Conservation (phyloP, 2,113 vertebrate species). For the Cygnus buccinator region DNA sequence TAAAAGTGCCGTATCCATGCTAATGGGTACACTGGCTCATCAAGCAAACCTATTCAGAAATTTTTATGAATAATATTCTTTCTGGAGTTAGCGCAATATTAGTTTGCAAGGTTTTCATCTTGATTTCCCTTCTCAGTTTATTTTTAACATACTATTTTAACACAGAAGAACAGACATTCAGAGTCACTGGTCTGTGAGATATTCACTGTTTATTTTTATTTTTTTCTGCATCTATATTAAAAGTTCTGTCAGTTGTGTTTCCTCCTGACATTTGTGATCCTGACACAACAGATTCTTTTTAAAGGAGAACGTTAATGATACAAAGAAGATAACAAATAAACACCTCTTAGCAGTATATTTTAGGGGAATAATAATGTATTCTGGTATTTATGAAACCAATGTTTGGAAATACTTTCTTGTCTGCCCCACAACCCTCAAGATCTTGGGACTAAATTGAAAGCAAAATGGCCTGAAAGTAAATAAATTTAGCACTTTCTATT, state of each 20-base stretch:
- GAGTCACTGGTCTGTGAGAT: neutral
- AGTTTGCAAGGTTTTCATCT: neutral
- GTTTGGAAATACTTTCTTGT: neutral
- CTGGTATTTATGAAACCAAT: neutral
- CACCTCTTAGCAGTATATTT: neutral
- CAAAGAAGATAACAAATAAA: neutral
- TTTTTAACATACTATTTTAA: neutral
- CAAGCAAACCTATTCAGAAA: conserved; percentile 10
- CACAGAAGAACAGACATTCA: neutral
- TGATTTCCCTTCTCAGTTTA: neutral
- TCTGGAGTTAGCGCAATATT: neutral
- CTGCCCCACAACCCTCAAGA: neutral
- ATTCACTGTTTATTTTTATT: neutral
- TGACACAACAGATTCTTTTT: neutral
- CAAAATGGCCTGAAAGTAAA: neutral
- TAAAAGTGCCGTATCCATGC: neutral
- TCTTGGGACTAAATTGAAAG: neutral
- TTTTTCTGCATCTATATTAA: neutral
- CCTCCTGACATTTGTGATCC: neutral
- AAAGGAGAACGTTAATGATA: neutral
- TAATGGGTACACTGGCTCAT: neutral
- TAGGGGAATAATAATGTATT: neutral
- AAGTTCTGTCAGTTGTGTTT: neutral
- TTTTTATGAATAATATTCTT: conserved; percentile 11
- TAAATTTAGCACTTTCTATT: neutral